These are phyloP conservation scores for Laupala kohalensis DNA, from an alignment of 1,140 invertebrate genomes.

Conservation along the genomic window DNA sequence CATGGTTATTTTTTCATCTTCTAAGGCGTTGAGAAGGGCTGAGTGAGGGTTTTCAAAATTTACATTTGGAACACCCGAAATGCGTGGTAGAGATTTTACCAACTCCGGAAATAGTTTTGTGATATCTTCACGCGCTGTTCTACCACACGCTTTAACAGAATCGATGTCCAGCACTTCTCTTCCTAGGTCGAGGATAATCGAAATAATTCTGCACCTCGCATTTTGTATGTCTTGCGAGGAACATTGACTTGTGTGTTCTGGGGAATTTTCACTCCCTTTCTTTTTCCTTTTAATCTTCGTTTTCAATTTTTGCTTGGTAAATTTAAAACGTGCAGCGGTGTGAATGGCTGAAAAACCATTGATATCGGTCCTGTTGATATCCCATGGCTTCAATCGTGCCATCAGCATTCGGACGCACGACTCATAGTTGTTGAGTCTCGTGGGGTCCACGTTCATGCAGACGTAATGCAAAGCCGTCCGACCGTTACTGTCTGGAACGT, in stretches of 20 bases:
- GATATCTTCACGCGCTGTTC: neutral
- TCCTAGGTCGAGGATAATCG: neutral
- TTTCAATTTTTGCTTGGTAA: too few relatives aligned
- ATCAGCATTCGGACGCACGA: too few relatives aligned
- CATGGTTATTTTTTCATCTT: conserved; percentile 27
- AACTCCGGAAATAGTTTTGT: neutral
- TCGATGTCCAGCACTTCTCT: neutral
- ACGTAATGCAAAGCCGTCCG: conserved; percentile 48
- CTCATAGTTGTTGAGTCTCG: too few relatives aligned
- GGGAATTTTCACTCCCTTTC: too few relatives aligned
- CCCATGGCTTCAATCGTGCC: too few relatives aligned
- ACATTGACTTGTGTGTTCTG: too few relatives aligned
- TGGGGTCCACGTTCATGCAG: conserved; percentile 29
- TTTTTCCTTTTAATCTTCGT: too few relatives aligned
- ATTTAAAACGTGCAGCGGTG: too few relatives aligned
- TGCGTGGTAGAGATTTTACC: neutral
- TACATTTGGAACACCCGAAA: too few relatives aligned
- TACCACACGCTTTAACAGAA: neutral
- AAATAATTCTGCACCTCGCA: neutral
- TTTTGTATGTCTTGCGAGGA: too few relatives aligned
- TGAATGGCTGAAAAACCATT: too few relatives aligned
- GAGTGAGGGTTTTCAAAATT: conserved; percentile 31
- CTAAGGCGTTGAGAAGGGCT: conserved; percentile 31
- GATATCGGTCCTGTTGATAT: too few relatives aligned
- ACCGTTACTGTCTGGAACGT: conserved; percentile 40